Conservation (phyloP, 2,888 invertebrate species). For the Caenorhabditis sp. region DNA sequence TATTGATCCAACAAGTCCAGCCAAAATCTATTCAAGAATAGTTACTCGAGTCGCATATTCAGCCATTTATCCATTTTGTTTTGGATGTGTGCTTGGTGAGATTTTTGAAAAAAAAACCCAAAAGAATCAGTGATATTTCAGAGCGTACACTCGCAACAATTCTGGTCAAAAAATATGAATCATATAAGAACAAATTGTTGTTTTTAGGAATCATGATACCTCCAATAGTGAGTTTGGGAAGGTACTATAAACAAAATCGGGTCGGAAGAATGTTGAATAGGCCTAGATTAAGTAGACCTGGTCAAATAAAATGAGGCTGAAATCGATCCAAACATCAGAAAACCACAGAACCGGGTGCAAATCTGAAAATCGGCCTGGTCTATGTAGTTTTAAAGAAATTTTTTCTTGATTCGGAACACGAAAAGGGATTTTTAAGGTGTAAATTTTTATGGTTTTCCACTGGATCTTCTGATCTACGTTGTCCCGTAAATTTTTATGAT, state of each 20-base stretch:
- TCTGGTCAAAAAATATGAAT: conserved; percentile 27
- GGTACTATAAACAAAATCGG: background rate
- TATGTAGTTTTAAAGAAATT: too few relatives aligned
- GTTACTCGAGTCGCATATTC: conserved; percentile 13
- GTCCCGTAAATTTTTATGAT: too few relatives aligned
- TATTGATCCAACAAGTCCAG: background rate
- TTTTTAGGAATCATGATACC: background rate
- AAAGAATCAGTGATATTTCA: background rate
- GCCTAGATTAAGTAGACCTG: too few relatives aligned
- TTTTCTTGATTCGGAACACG: too few relatives aligned
- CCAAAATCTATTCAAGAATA: conserved; percentile 2
- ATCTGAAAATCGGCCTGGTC: too few relatives aligned
- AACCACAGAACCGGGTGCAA: too few relatives aligned
- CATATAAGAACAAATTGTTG: conserved; percentile 14
- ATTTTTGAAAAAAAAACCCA: background rate
- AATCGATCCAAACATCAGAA: too few relatives aligned
- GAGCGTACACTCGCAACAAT: conserved; percentile 22
- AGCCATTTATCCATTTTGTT: conserved; percentile 16
- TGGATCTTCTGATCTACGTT: too few relatives aligned
- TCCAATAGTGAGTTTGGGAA: background rate
- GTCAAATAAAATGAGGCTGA: too few relatives aligned
- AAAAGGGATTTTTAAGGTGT: too few relatives aligned
- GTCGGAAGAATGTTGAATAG: too few relatives aligned
- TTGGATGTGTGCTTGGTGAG: conserved; percentile 28
- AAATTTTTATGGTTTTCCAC: too few relatives aligned